Evolutionary conservation across 2,888 invertebrate genomes (phyloP).

Genomic region (Drosophila meridionalis): DNA sequence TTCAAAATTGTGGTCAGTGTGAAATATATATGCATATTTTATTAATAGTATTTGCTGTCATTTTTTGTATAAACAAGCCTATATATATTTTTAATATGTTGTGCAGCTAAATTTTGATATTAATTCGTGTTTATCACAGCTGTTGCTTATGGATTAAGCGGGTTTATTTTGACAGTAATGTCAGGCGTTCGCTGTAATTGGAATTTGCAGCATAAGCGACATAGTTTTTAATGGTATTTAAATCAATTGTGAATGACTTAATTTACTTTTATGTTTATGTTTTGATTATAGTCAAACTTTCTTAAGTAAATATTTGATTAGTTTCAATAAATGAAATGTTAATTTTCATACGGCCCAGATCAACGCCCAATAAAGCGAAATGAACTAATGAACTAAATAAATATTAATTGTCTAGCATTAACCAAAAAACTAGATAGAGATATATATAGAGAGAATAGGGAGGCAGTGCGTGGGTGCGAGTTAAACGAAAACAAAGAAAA

Average conservation of each 20-base stretch:
- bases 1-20: constrained; percentile 63
- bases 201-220: constrained; percentile 46
- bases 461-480: neutral
- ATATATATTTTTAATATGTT: neutral
- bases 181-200: constrained; percentile 46
- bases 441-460: neutral
- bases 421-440: constrained; percentile 4
- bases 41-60: constrained; percentile 42
- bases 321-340: constrained; percentile 11
- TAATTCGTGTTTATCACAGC: constrained; percentile 47
- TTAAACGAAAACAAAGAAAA: constrained; percentile 32
- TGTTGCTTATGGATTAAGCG: constrained; percentile 50
- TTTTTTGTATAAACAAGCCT: constrained; percentile 7
- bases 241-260: constrained; percentile 46
- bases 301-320: constrained; percentile 28
- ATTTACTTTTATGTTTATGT: neutral
- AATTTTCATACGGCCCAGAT: constrained; percentile 11
- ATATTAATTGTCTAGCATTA: constrained; percentile 65
- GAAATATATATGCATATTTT: constrained; percentile 30
- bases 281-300: neutral
- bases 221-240: constrained; percentile 44
- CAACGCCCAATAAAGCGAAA: constrained; percentile 40
- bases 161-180: constrained; percentile 48
- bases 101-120: neutral
- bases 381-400: constrained; percentile 46